A percentile compares a stretch with the other conserved stretches of the same genome.
phyloP scores from a whole-genome alignment of 2,888 invertebrate species.

The Dromius quadrimaculatus region DNA sequence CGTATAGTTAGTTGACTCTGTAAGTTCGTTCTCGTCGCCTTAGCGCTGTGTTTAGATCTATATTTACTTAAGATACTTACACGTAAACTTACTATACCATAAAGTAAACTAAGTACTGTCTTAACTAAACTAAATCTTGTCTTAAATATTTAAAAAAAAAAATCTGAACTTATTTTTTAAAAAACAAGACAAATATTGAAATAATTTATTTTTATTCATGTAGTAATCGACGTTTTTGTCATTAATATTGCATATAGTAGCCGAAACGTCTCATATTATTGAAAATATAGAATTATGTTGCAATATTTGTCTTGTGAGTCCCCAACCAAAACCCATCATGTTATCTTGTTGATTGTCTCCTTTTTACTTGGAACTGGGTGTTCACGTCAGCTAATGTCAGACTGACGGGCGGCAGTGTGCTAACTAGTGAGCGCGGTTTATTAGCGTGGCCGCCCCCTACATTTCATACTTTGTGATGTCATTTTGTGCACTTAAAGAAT shows the following conservation, averaged over 20 bases:
- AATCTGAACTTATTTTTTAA: too few species aligned
- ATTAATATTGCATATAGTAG: too few species aligned
- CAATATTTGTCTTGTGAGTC: too few species aligned
- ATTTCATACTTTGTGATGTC: constrained; percentile 53
- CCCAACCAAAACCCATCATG: constrained; percentile 5
- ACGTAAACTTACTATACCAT: constrained; percentile 33
- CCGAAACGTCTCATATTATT: too few species aligned
- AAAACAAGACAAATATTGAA: too few species aligned
- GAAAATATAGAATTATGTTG: too few species aligned
- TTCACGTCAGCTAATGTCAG: constrained; percentile 11
- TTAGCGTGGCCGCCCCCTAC: constrained; percentile 25
- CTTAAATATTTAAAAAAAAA: too few species aligned
- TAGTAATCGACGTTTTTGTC: too few species aligned
- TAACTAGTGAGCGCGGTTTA: constrained; percentile 1
- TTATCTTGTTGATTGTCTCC: constrained; percentile 24
- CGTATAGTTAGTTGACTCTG: constrained; percentile 30
- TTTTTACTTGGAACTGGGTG: constrained; percentile 15
- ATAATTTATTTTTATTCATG: too few species aligned
- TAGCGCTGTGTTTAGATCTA: constrained; percentile 35
- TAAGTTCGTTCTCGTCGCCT: constrained; percentile 33
- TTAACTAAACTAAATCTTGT: constrained; percentile 5
- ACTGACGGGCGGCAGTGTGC: constrained; percentile 27
- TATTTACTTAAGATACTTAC: constrained; percentile 32
- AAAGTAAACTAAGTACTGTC: constrained; percentile 9
- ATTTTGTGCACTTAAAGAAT: constrained; percentile 51